phyloP scores from a whole-genome alignment of 2,113 vertebrate species.

The Nibea albiflora region DNA sequence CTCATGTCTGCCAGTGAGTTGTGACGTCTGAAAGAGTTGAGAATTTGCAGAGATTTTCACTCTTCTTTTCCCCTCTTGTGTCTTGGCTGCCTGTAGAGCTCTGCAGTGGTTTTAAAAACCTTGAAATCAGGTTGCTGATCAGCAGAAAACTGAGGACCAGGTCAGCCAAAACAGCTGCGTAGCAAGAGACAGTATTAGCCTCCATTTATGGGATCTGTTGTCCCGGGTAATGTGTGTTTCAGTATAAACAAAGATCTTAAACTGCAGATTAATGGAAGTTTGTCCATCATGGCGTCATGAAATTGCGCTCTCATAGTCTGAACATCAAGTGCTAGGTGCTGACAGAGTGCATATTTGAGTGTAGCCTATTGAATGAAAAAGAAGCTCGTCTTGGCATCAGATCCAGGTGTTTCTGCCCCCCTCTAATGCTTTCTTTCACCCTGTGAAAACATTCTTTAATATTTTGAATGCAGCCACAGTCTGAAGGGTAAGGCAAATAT shows the following conservation, averaged over 20 bases:
- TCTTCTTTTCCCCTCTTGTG: conserved; percentile 35
- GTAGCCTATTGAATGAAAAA: conserved; percentile 51
- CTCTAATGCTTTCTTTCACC: conserved; percentile 47
- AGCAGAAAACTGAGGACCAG: conserved; percentile 59
- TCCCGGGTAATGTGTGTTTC: conserved; percentile 38
- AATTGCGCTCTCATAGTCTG: conserved; percentile 4
- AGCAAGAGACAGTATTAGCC: conserved; percentile 18
- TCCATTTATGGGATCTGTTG: conserved; percentile 37
- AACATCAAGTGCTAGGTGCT: conserved; percentile 53
- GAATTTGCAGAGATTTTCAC: conserved; percentile 64
- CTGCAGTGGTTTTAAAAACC: conserved; percentile 60
- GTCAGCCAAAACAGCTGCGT: conserved; percentile 47
- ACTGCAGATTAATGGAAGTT: conserved; percentile 24
- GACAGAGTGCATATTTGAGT: conserved; percentile 40
- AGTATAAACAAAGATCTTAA: conserved; percentile 2
- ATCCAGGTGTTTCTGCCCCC: conserved; percentile 56
- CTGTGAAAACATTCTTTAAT: conserved; percentile 65
- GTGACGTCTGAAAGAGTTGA: conserved; percentile 73
- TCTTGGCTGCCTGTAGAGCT: conserved; percentile 56
- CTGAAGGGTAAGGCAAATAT: conserved; percentile 81
- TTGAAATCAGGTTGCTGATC: conserved; percentile 70
- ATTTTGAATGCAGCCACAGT: conserved; percentile 57
- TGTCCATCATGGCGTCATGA: conserved; percentile 16
- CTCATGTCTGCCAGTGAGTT: conserved; percentile 57
- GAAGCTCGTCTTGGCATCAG: conserved; percentile 27